A percentile compares a stretch with the other conserved stretches of the same genome.
phyloP scores from a whole-genome alignment of 2,797 vertebrate species.

The Lithobates pipiens region DNA sequence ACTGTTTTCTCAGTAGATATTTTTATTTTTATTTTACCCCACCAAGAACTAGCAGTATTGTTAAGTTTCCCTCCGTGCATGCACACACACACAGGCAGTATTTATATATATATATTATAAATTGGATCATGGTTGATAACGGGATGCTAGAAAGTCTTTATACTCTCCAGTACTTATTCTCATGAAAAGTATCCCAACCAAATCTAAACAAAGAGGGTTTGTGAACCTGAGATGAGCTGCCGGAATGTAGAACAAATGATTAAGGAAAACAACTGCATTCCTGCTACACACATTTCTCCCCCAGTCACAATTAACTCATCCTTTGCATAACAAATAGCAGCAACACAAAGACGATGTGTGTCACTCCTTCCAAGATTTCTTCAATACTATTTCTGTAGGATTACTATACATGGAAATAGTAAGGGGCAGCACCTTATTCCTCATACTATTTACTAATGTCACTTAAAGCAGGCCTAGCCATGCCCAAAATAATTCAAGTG shows the following conservation, averaged over 20 bases:
- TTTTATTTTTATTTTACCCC: too few species aligned
- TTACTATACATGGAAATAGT: slow-evolving; percentile 49
- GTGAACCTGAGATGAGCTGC: slow-evolving; percentile 28
- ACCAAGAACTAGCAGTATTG: too few species aligned
- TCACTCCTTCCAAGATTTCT: slow-evolving; percentile 45
- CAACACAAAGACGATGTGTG: slow-evolving; percentile 37
- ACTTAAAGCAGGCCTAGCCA: not conserved
- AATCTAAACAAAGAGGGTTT: slow-evolving; percentile 56
- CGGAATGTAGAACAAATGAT: slow-evolving; percentile 46
- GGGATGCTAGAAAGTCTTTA: not conserved
- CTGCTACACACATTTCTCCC: slow-evolving; percentile 42
- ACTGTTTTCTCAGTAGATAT: too few species aligned
- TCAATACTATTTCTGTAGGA: slow-evolving; percentile 1
- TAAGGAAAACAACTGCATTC: slow-evolving; percentile 51
- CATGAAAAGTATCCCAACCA: slow-evolving; percentile 29
- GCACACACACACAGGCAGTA: too few species aligned
- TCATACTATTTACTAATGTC: not conserved
- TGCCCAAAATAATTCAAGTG: not conserved
- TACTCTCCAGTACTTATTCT: not conserved
- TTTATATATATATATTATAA: not conserved
- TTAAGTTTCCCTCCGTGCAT: too few species aligned
- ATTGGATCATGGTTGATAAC: not conserved
- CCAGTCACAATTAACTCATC: slow-evolving; percentile 30
- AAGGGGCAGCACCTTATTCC: not conserved
- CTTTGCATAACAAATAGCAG: slow-evolving; percentile 39